phyloP scores from a whole-genome alignment of 2,113 vertebrate species.

The Narcine bancroftii region DNA sequence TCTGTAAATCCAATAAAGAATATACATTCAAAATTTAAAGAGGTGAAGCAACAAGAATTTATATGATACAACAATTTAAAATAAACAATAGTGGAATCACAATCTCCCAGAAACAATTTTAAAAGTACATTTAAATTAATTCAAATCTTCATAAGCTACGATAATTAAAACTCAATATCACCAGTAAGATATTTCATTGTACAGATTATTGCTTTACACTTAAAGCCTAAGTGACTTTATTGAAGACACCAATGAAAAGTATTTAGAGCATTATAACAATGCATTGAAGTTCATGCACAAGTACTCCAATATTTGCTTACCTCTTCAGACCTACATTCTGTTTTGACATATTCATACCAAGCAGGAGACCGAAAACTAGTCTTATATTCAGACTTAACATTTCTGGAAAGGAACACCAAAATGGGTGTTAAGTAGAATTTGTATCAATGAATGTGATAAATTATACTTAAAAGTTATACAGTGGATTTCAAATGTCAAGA shows the following conservation, averaged over 20 bases:
- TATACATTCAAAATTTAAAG: neutral
- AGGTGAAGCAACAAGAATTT: neutral
- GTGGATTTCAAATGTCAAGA: conserved; percentile 28
- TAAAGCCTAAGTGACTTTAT: conserved; percentile 42
- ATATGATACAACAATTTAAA: neutral
- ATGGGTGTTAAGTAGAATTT: neutral
- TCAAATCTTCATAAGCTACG: neutral
- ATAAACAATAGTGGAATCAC: neutral
- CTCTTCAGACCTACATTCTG: conserved; percentile 55
- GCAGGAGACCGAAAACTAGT: conserved; percentile 72
- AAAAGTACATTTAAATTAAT: neutral
- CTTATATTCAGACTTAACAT: conserved; percentile 71
- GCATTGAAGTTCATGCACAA: neutral
- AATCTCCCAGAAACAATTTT: neutral
- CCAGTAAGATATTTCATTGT: neutral
- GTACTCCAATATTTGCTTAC: conserved; percentile 38
- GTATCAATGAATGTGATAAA: neutral
- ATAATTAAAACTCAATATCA: neutral
- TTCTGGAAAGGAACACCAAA: conserved; percentile 52
- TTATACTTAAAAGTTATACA: neutral
- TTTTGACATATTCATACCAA: conserved; percentile 68
- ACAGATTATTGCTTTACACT: neutral
- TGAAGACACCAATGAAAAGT: conserved; percentile 34
- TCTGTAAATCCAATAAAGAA: neutral
- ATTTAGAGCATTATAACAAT: neutral